Base-by-base conservation (phyloP, 2,113 vertebrate genomes). In the Phyllopteryx taeniolatus region DNA sequence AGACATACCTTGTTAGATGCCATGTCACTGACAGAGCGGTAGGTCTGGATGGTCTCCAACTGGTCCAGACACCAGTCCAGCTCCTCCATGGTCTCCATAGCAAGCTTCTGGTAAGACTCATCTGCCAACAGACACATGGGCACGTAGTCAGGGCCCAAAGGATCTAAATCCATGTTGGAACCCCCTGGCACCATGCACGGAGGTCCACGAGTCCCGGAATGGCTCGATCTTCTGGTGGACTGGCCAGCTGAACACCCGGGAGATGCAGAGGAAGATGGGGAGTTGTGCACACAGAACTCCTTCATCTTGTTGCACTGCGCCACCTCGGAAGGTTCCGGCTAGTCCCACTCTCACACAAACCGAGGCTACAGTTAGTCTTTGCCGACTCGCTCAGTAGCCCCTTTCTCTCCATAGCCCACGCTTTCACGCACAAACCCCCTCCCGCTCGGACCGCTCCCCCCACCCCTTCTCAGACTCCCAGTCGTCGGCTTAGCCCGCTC, bases 61-160 rank as follows among this genome's bases (percentile, higher is more conserved):
- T 91, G 90, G 81, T 91, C 89, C 78, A 91, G 83, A 89, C 89
- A 90, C 90, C 90, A 91, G 85, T 91, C 90, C 72, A 91, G 86
- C 79, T 91, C 90, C 71, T 91, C 90, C 87, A 91, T 90, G 60
- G 90, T 90, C 76, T 91, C 90, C 79, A 91, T 86, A n/a, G 90
- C 87, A 74, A 91, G 83, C 76, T 91, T 91, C 82, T 91, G 89
- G 80, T 90, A 91, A 59, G 90, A 90, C 59, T 91, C 90, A 69
- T 91, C 90, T 91, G 90, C 86, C 89, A 91, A 91, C 69, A 91
- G 84, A 90, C 90, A 91, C 85, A 91, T 75, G 79, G 89, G 90
- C 86, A 91, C 72, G 78, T 86, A 90, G 67, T 89, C 87, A 89
- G 90, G 75, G 33, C 83, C 70, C 1, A 90, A 80, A 27, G 86